Base-by-base conservation (phyloP, 2,888 invertebrate genomes). In the Agrochola litura region DNA sequence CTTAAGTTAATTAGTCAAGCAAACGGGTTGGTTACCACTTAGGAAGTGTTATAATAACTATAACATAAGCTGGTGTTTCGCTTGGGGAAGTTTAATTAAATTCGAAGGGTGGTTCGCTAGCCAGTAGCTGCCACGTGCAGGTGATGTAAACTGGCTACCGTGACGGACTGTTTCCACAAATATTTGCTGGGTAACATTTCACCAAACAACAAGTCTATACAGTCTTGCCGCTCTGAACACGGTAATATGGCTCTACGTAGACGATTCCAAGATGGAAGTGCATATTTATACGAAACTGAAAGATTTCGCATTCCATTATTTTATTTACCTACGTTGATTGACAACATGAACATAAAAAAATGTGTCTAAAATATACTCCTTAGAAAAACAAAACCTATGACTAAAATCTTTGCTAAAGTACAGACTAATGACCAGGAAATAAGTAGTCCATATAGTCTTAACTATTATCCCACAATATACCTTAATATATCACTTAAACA, bases 391-490 rank as follows among this genome's bases (percentile, higher is more conserved):
- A 4, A 9, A 25, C 14, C 16, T 16, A 43, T 16, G 6, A 12
- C 16, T 16, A 56, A 37, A 61, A 46, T 6, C 16, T 60, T 22
- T 60, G 1, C 10, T 25, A 30, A 30, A 52, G 12, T 43, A 37
- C 10, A 49, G 6, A 30, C 8, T 52, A 80, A 75, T 69, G 5
- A 83, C 84, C 66, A 80, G 84, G 81, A 84, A 83, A 60, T 56
- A 37, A 37, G 37, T 37, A 37, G 30, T 14, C 6, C 52, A 58
- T 6, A 79, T 37, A 65, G 52, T 3, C 2, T 12, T 4, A 80
- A 46, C 43, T 22, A 58, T 77, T 61, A 72, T 61, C 25, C 30
- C 73, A 77, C 54, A n/a, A 58, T n/a, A 71, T 22, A 64, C 14
- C 52, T 37, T 73, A 60, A 80, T 74, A 66, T 80, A 73, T 41